Percentiles rank a stretch among this genome's conserved stretches.
phyloP scores from a whole-genome alignment of 2,113 vertebrate species.

The Paramormyrops kingsleyae region DNA sequence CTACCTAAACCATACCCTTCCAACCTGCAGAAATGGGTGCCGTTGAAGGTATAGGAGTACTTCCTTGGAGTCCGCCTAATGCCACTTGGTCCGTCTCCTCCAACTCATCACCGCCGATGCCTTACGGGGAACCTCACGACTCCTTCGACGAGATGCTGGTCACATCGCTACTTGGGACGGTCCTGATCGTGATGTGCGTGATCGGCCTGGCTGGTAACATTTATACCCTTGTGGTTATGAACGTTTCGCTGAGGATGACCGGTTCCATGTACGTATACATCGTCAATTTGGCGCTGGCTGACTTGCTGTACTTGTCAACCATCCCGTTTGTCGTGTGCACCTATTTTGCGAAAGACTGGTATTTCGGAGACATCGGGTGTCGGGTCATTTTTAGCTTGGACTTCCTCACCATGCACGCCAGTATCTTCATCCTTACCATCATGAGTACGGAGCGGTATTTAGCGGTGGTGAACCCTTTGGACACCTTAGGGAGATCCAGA shows the following conservation, averaged over 20 bases:
- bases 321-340: constrained; percentile 47
- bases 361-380: constrained; percentile 42
- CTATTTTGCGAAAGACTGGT: constrained; percentile 43
- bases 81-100: neutral
- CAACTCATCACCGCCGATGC: constrained; percentile 26
- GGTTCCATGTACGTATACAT: constrained; percentile 44
- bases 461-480: constrained; percentile 41
- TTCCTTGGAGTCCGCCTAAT: constrained; percentile 24
- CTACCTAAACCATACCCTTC: neutral
- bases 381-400: constrained; percentile 44
- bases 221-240: constrained; percentile 41
- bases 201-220: constrained; percentile 39
- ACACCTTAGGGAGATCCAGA: constrained; percentile 36
- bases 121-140: neutral
- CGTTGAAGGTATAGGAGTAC: neutral
- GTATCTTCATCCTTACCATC: constrained; percentile 45
- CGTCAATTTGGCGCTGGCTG: constrained; percentile 42
- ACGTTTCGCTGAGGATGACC: constrained; percentile 37
- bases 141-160: constrained; percentile 27
- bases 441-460: constrained; percentile 47
- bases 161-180: constrained; percentile 36
- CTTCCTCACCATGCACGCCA: constrained; percentile 21
- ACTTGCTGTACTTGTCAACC: constrained; percentile 43
- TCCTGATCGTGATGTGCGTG: constrained; percentile 39
- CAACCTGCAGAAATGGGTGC: constrained; percentile 24